Conservation (phyloP, 2,888 invertebrate species). For the Cryptosula pallasiana region DNA sequence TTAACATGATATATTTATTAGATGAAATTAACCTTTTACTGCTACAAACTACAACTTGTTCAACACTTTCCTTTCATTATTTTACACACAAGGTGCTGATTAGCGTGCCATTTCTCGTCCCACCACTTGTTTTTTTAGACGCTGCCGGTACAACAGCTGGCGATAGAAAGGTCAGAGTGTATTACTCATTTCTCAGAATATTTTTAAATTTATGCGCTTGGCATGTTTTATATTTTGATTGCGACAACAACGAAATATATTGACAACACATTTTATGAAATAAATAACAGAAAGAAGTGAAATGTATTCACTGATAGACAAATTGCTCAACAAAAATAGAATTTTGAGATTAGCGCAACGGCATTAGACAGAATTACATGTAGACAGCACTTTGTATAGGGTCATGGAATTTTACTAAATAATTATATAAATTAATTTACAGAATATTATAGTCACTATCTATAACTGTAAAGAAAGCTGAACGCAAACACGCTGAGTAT, state of each 20-base stretch:
- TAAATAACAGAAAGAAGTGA: neutral
- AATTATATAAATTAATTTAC: neutral
- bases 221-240: neutral
- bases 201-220: neutral
- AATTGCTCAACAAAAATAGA: neutral
- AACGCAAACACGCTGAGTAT: neutral
- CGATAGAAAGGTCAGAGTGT: neutral
- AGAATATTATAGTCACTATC: neutral
- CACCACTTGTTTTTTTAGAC: neutral
- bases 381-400: neutral
- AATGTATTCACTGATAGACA: neutral
- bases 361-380: neutral
- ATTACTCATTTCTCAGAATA: neutral
- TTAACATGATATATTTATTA: conserved; percentile 14
- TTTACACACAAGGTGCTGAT: neutral
- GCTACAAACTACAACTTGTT: neutral
- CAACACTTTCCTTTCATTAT: neutral
- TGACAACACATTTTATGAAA: neutral
- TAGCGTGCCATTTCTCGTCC: neutral
- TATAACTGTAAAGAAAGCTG: neutral
- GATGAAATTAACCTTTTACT: neutral
- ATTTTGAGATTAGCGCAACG: neutral
- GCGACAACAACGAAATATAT: neutral
- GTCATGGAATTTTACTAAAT: neutral
- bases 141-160: neutral